Percentiles rank a stretch among this genome's conserved stretches.
These are phyloP conservation scores for Elegia similella DNA, from an alignment of 2,888 invertebrate species.

Conservation along the genomic window DNA sequence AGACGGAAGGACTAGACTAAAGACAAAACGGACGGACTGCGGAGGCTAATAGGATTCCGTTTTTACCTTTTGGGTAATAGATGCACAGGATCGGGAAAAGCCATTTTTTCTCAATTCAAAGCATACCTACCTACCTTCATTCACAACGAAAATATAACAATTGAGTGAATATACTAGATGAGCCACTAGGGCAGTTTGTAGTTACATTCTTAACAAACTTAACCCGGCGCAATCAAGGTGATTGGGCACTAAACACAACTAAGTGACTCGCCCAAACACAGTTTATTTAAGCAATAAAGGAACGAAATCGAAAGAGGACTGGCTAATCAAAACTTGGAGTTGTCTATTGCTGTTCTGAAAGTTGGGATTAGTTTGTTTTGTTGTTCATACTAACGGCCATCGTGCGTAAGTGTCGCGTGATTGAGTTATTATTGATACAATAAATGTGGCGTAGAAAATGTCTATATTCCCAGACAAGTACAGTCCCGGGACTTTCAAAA, in stretches of 20 bases:
- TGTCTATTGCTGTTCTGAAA: slow-evolving; percentile 5
- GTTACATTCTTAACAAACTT: slow-evolving; percentile 12
- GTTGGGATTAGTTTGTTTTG: slow-evolving; percentile 4
- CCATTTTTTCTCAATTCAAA: too few species aligned
- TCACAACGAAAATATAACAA: too few species aligned
- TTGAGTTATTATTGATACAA: neutral
- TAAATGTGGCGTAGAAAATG: neutral
- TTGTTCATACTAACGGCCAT: neutral
- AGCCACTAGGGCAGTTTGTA: neutral
- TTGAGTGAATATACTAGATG: too few species aligned
- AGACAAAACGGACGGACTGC: too few species aligned
- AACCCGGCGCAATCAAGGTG: slow-evolving; percentile 15
- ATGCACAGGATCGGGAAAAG: too few species aligned
- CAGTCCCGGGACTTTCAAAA: too few species aligned
- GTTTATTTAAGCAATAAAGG: slow-evolving; percentile 28
- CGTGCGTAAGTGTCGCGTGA: neutral
- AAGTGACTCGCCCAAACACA: slow-evolving; percentile 18
- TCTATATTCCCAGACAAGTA: too few species aligned
- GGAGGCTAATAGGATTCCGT: too few species aligned
- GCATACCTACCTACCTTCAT: too few species aligned
- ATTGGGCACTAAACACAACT: slow-evolving; percentile 18
- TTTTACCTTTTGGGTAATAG: too few species aligned
- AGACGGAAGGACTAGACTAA: too few species aligned
- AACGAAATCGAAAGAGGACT: slow-evolving; percentile 21
- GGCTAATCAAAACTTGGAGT: slow-evolving; percentile 12